A percentile compares a stretch with the other conserved stretches of the same genome.
phyloP scores from a whole-genome alignment of 2,797 vertebrate species.

The Sitta carolinensis region DNA sequence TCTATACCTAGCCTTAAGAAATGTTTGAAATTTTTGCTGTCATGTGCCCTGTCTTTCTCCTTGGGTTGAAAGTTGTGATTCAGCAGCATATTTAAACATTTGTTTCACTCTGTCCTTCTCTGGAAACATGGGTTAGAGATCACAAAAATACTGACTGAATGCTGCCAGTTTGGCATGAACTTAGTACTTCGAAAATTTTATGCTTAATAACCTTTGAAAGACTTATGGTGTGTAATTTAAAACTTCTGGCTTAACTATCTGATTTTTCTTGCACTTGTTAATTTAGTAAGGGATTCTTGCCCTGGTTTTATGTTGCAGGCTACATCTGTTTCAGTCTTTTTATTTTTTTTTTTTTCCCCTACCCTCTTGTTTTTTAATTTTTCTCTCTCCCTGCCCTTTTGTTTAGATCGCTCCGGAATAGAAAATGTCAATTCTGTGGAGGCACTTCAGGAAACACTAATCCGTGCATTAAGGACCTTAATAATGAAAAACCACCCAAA shows the following conservation, averaged over 20 bases:
- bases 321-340: background rate
- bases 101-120: background rate
- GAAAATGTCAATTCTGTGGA: conserved; percentile 92
- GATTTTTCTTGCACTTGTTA: background rate
- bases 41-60: background rate
- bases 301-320: background rate
- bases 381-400: background rate
- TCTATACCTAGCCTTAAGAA: background rate
- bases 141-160: background rate
- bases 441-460: conserved; percentile 94
- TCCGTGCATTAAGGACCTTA: conserved; percentile 91
- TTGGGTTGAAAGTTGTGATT: background rate
- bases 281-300: background rate
- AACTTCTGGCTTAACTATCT: background rate
- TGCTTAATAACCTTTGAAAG: background rate
- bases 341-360: background rate
- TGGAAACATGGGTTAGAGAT: background rate
- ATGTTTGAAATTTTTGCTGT: background rate
- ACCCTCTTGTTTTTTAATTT: background rate
- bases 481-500: conserved; percentile 94
- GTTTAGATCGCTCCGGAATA: conserved; percentile 92
- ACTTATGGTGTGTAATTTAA: background rate
- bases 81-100: background rate
- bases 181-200: background rate
- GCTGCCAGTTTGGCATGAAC: background rate